A percentile compares a stretch with the other conserved stretches of the same genome.
phyloP scores from a whole-genome alignment of 2,888 invertebrate genomes.

The Latrodectus hesperus region DNA sequence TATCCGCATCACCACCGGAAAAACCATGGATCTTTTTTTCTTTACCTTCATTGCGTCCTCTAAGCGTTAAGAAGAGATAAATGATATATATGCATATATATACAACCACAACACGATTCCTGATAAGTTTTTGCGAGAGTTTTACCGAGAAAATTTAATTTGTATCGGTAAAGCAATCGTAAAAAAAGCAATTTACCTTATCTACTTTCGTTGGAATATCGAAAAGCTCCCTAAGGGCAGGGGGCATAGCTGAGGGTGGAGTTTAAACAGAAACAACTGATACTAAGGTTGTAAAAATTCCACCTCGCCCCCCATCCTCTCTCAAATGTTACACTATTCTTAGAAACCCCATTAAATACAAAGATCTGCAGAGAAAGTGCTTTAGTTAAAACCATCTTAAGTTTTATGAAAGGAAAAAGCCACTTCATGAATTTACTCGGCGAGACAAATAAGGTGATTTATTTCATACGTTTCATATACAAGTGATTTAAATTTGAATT shows the following conservation, averaged over 20 bases:
- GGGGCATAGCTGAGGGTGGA: neutral
- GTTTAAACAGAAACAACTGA: neutral
- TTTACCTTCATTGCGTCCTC: neutral
- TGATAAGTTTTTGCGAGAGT: neutral
- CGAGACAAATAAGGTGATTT: too few species aligned
- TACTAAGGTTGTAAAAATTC: neutral
- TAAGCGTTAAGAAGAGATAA: neutral
- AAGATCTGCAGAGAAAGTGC: too few species aligned
- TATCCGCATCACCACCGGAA: neutral
- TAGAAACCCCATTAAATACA: too few species aligned
- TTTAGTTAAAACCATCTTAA: too few species aligned
- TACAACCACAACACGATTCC: neutral
- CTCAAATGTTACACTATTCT: too few species aligned
- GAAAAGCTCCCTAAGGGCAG: neutral
- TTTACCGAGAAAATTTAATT: constrained; percentile 43
- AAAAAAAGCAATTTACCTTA: constrained; percentile 55
- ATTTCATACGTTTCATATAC: too few species aligned
- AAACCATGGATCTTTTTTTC: neutral
- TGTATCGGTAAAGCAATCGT: constrained; percentile 39
- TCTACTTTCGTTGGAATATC: constrained; percentile 4
- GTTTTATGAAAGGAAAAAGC: too few species aligned
- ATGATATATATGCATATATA: neutral
- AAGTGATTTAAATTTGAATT: too few species aligned
- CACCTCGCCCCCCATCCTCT: too few species aligned
- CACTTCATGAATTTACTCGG: too few species aligned